Conservation (phyloP, 2,888 invertebrate species). For the Caenorhabditis virilis region DNA sequence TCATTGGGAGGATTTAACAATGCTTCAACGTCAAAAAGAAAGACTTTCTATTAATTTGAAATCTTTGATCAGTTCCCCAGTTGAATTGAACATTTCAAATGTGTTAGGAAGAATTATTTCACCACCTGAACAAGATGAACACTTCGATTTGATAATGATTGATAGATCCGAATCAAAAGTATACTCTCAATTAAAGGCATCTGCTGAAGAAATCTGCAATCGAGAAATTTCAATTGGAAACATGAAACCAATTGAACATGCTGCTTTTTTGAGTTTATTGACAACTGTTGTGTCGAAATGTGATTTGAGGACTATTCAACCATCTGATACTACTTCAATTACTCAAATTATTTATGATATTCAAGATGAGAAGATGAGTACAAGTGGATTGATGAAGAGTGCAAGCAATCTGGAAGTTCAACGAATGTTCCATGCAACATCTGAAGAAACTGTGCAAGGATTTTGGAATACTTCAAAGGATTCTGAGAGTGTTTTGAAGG, state of each 20-base stretch:
- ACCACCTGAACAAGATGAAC: constrained; percentile 28
- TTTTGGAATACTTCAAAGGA: constrained; percentile 38
- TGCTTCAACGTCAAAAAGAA: constrained; percentile 18
- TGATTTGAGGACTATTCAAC: constrained; percentile 21
- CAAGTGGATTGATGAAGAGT: constrained; percentile 15
- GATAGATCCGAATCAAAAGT: constrained; percentile 20
- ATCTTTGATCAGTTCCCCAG: constrained; percentile 13
- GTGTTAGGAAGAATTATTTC: constrained; percentile 26
- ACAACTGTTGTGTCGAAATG: constrained; percentile 25
- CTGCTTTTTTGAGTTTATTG: constrained; percentile 29
- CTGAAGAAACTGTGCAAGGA: constrained; percentile 33
- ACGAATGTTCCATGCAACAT: constrained; percentile 5
- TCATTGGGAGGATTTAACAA: constrained; percentile 28
- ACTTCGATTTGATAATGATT: constrained; percentile 24
- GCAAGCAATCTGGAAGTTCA: constrained; percentile 9
- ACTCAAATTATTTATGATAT: constrained; percentile 32
- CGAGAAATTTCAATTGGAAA: constrained; percentile 13
- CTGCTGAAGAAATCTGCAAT: constrained; percentile 14
- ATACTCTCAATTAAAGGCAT: constrained; percentile 22
- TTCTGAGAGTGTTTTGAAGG: constrained; percentile 15
- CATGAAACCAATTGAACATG: constrained; percentile 20
- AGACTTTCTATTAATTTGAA: constrained; percentile 12
- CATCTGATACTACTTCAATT: constrained; percentile 6
- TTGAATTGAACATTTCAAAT: constrained; percentile 18
- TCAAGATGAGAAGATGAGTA: constrained; percentile 29